A percentile compares a stretch with the other conserved stretches of the same genome.
These are phyloP conservation scores for Pao palembangensis DNA, from an alignment of 2,113 vertebrate species.

Conservation along the genomic window DNA sequence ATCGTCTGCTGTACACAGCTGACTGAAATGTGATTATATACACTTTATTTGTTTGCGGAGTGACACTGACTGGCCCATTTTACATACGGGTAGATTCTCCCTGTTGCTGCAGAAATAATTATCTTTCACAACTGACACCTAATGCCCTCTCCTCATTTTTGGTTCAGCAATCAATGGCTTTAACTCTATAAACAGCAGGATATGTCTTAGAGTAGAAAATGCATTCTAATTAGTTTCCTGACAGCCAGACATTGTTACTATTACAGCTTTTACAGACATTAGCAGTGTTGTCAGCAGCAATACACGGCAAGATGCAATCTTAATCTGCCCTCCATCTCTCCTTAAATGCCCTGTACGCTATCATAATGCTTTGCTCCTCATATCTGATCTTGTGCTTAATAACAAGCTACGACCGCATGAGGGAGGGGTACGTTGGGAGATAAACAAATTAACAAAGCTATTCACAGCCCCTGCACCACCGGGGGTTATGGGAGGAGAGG, in stretches of 20 bases:
- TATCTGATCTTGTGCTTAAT: conserved; percentile 73
- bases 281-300: conserved; percentile 45
- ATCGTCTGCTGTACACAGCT: conserved; percentile 7
- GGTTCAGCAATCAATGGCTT: conserved; percentile 38
- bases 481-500: conserved; percentile 53
- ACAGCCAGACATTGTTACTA: conserved; percentile 18
- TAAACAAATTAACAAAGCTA: conserved; percentile 75
- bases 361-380: conserved; percentile 59
- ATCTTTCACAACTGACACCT: conserved; percentile 51
- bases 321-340: conserved; percentile 72
- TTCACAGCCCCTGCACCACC: conserved; percentile 59
- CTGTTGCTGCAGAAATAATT: conserved; percentile 64
- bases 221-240: conserved; percentile 31
- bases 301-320: conserved; percentile 64
- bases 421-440: conserved; percentile 57
- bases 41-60: conserved; percentile 63
- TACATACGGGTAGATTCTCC: conserved; percentile 47
- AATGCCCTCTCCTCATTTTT: conserved; percentile 28
- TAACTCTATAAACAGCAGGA: conserved; percentile 46
- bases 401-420: conserved; percentile 60
- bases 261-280: conserved; percentile 32
- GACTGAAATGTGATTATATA: conserved; percentile 54
- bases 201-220: conserved; percentile 41
- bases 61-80: conserved; percentile 51
- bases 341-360: conserved; percentile 61